Evolutionary conservation across 1,140 invertebrate genomes (phyloP).

Genomic region (Aricia agestis): DNA sequence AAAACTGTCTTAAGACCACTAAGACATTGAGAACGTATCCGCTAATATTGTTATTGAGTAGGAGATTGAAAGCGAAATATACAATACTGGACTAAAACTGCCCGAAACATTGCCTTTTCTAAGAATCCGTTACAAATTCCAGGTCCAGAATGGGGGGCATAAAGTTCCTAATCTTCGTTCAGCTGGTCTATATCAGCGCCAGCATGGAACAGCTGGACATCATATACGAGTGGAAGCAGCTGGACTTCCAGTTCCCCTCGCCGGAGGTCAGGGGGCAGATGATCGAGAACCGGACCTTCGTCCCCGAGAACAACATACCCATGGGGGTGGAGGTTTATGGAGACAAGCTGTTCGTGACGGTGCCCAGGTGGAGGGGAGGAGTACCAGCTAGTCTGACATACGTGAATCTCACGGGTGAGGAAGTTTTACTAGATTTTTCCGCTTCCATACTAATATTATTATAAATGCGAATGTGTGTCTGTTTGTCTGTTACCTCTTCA

Average conservation of each 20-base stretch:
- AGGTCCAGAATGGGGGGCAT: constrained; percentile 52
- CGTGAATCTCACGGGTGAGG: constrained; percentile 81
- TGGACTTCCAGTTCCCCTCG: constrained; percentile 81
- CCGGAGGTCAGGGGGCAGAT: constrained; percentile 75
- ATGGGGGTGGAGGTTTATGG: constrained; percentile 82
- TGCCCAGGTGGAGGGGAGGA: constrained; percentile 84
- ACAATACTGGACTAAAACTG: too few relatives aligned
- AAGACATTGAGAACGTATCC: too few relatives aligned
- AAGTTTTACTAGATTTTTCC: too few relatives aligned
- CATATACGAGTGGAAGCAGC: constrained; percentile 82
- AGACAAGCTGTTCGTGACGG: constrained; percentile 81
- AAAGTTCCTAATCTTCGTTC: constrained; percentile 49
- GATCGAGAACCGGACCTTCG: constrained; percentile 75
- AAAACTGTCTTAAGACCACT: too few relatives aligned
- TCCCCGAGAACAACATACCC: constrained; percentile 82
- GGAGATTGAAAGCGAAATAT: too few relatives aligned
- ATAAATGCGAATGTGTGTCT: too few relatives aligned
- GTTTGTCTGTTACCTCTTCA: too few relatives aligned
- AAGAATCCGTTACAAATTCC: constrained; percentile 30
- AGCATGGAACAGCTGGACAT: constrained; percentile 81
- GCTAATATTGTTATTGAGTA: too few relatives aligned
- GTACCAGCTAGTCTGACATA: constrained; percentile 85
- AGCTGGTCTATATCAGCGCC: constrained; percentile 49
- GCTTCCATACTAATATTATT: too few relatives aligned
- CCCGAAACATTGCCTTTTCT: too few relatives aligned